Evolutionary conservation across 2,113 vertebrate species (phyloP).

Genomic region (Rhizomys pruinosus): DNA sequence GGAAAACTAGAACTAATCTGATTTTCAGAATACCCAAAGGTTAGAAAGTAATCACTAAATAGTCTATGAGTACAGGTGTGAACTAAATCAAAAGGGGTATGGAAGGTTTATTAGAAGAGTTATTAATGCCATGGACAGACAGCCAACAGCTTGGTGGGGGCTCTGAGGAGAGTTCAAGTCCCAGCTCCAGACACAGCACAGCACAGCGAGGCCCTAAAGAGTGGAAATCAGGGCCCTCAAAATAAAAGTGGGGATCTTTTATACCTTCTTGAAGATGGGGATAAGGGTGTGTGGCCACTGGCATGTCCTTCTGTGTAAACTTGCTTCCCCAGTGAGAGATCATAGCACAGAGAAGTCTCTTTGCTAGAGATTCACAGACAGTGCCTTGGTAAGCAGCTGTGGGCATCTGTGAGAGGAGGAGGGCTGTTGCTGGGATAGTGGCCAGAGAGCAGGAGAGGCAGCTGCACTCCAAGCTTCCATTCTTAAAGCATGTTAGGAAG

Average conservation of each 20-base stretch:
- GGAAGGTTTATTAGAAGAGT: not conserved
- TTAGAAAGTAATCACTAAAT: not conserved
- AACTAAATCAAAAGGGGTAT: not conserved
- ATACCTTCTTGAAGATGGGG: not conserved
- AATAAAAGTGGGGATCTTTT: not conserved
- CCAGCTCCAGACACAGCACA: not conserved
- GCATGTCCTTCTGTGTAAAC: not conserved
- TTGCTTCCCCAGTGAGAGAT: not conserved
- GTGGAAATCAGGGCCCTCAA: not conserved
- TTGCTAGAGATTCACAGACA: not conserved
- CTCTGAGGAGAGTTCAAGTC: not conserved
- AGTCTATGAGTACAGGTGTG: not conserved
- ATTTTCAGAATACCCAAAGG: conserved; percentile 18
- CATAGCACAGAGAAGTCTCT: not conserved
- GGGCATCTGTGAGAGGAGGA: not conserved
- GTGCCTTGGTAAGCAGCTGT: not conserved
- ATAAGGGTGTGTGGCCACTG: not conserved
- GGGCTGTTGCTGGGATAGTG: not conserved
- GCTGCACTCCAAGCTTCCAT: too few relatives aligned
- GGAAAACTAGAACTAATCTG: not conserved
- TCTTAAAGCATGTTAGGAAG: not conserved
- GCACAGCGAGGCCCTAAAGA: not conserved
- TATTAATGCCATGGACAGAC: not conserved
- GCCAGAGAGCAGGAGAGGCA: not conserved
- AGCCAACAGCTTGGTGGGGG: not conserved